Evolutionary conservation across 2,113 vertebrate species (phyloP).

Genomic region (Pygoscelis antarcticus): DNA sequence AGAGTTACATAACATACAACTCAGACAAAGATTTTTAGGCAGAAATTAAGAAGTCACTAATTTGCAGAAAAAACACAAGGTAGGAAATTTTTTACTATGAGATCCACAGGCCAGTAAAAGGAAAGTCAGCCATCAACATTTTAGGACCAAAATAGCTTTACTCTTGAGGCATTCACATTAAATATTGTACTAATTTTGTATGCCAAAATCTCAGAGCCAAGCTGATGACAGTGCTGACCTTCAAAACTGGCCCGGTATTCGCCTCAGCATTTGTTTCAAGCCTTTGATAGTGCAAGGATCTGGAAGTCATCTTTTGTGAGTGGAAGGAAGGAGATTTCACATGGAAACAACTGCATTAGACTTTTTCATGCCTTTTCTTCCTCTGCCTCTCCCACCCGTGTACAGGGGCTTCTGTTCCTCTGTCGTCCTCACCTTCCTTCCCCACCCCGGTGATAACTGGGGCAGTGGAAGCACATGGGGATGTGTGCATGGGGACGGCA

Average conservation of each 20-base stretch:
- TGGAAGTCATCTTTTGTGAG: not conserved
- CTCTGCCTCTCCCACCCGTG: not conserved
- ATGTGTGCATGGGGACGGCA: not conserved
- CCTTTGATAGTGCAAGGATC: not conserved
- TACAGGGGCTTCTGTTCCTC: not conserved
- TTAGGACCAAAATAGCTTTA: not conserved
- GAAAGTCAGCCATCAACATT: not conserved
- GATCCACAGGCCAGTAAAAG: not conserved
- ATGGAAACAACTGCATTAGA: not conserved
- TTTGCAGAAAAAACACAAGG: not conserved
- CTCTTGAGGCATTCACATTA: not conserved
- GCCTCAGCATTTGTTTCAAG: not conserved
- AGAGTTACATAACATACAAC: not conserved
- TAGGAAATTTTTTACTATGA: not conserved
- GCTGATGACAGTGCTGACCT: not conserved
- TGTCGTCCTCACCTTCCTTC: not conserved
- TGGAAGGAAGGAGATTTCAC: not conserved
- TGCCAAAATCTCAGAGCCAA: not conserved
- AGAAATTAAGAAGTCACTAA: not conserved
- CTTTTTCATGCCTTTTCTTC: not conserved
- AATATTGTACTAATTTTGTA: constrained; percentile 5
- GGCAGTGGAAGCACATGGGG: not conserved
- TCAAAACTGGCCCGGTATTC: not conserved
- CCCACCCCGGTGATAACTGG: rapidly evolving
- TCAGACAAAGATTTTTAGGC: not conserved